Evolutionary conservation across 2,113 vertebrate genomes (phyloP).

Genomic region (Fukomys damarensis): DNA sequence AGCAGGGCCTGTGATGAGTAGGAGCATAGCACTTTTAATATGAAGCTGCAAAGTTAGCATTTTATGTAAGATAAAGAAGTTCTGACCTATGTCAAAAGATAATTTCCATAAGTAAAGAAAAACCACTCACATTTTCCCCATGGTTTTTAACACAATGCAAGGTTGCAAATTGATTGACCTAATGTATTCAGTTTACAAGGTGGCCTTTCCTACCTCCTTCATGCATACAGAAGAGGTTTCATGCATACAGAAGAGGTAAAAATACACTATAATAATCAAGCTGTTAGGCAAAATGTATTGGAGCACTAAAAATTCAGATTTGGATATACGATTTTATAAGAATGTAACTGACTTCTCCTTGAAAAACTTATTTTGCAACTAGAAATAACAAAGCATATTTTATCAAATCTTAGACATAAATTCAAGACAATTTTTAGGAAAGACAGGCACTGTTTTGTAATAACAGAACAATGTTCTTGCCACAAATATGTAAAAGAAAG

Average conservation of each 20-base stretch:
- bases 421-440: not conserved
- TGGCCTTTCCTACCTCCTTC: not conserved
- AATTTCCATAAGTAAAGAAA: not conserved
- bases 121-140: not conserved
- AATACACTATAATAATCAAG: not conserved
- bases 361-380: not conserved
- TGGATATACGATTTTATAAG: not conserved
- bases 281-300: not conserved
- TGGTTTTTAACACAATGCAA: not conserved
- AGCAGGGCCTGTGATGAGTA: fast-evolving
- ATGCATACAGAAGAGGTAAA: not conserved
- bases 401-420: not conserved
- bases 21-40: not conserved
- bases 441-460: not conserved
- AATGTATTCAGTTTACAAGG: not conserved
- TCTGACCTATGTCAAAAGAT: slow-evolving; percentile 5
- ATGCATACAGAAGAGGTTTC: not conserved
- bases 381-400: not conserved
- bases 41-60: not conserved
- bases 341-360: not conserved
- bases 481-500: not conserved
- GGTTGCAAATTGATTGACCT: not conserved
- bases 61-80: not conserved
- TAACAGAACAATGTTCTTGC: not conserved
- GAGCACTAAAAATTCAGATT: not conserved